These are phyloP conservation scores for Casuarius casuarius DNA, from an alignment of 2,113 vertebrate genomes.

Conservation along the genomic window DNA sequence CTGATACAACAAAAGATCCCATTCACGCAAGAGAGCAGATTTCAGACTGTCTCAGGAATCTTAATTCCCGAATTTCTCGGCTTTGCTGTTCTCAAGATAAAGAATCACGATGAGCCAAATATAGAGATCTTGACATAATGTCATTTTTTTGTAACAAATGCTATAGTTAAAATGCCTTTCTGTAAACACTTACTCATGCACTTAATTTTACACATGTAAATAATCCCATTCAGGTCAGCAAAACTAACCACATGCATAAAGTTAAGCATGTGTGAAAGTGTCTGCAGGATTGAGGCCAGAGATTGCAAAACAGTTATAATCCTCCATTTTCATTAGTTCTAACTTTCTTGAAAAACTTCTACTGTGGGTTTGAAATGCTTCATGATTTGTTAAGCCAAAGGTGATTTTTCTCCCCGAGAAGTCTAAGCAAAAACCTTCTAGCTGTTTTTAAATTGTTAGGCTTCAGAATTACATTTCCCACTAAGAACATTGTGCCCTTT, in stretches of 20 bases:
- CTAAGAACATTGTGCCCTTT: background rate
- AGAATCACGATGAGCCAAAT: background rate
- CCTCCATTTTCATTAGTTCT: conserved; percentile 27
- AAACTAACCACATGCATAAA: background rate
- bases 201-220: background rate
- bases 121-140: background rate
- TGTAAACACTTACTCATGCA: background rate
- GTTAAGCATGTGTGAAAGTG: background rate
- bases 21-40: background rate
- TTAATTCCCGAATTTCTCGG: conserved; percentile 15
- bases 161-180: background rate
- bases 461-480: conserved; percentile 9
- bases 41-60: background rate
- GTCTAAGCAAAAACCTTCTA: background rate
- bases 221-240: background rate
- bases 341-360: conserved; percentile 37
- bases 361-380: conserved; percentile 2
- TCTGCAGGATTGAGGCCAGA: background rate
- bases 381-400: conserved; percentile 22
- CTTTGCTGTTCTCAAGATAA: background rate
- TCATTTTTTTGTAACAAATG: background rate
- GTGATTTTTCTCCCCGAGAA: conserved; percentile 28
- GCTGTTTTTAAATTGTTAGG: background rate
- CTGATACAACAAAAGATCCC: background rate
- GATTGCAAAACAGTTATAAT: conserved; percentile 41